Percentiles rank a stretch among this genome's conserved stretches.
Evolutionary conservation across 2,888 invertebrate genomes (phyloP).

Genomic region (Papilio elwesi): DNA sequence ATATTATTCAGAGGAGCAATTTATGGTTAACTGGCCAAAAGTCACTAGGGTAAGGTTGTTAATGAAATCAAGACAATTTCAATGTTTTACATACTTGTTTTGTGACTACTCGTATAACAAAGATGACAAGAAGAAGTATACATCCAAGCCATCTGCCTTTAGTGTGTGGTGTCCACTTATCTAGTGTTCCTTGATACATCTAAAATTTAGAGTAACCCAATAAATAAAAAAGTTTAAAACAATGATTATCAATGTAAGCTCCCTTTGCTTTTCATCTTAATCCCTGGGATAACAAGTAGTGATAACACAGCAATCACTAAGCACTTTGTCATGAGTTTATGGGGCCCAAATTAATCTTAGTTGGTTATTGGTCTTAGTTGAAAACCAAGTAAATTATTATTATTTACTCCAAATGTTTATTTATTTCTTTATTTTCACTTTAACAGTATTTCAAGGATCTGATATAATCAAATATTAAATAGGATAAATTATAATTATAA

Average conservation of each 20-base stretch:
- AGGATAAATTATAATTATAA: not conserved
- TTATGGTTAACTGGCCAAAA: too few relatives aligned
- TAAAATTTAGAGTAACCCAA: conserved; percentile 55
- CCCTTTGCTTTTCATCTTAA: too few relatives aligned
- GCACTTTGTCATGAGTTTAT: too few relatives aligned
- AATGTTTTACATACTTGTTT: conserved; percentile 86
- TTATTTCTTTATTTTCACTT: not conserved
- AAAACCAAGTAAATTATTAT: not conserved
- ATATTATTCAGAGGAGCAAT: too few relatives aligned
- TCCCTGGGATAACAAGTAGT: too few relatives aligned
- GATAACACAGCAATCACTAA: too few relatives aligned
- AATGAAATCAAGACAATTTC: not conserved
- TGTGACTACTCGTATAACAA: conserved; percentile 91
- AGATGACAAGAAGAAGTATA: conserved; percentile 87
- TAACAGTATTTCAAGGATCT: not conserved
- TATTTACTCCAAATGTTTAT: not conserved
- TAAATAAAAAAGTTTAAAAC: conserved; percentile 22
- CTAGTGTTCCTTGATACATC: conserved; percentile 93
- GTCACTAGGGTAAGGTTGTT: not conserved
- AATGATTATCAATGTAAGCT: not conserved
- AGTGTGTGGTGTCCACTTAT: conserved; percentile 93
- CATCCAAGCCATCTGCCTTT: conserved; percentile 92
- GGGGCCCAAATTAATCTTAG: too few relatives aligned
- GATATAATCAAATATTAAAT: not conserved
- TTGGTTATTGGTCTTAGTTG: too few relatives aligned